Percentiles rank a stretch among this genome's conserved stretches.
These are phyloP conservation scores for Sphaerophoria rueppellii DNA, from an alignment of 2,888 invertebrate genomes.

Conservation along the genomic window DNA sequence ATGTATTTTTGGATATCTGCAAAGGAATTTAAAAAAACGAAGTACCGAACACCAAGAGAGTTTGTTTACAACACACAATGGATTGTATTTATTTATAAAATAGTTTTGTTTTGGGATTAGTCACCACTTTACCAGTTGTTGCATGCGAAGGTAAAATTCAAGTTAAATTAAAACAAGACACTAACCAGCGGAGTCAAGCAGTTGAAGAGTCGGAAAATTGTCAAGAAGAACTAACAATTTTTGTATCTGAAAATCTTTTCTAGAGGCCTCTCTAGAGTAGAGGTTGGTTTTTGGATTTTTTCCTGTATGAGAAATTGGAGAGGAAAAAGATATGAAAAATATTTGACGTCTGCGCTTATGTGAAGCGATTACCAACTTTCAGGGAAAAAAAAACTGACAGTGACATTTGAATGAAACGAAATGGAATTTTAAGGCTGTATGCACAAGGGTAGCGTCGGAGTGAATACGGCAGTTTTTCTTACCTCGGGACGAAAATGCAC, in stretches of 20 bases:
- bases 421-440: no score
- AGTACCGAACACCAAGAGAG: background rate
- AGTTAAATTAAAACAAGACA: conserved; percentile 59
- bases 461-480: no score
- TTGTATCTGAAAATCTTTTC: conserved; percentile 42
- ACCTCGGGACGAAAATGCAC: no score
- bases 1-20: background rate
- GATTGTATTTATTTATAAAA: conserved; percentile 24
- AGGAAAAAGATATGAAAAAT: conserved; percentile 23
- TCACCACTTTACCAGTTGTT: background rate
- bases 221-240: conserved; percentile 49
- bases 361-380: background rate
- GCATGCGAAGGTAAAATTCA: conserved; percentile 74
- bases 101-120: conserved; percentile 16
- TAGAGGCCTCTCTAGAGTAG: conserved; percentile 8
- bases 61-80: conserved; percentile 28
- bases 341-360: conserved; percentile 64
- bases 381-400: background rate
- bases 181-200: conserved; percentile 68
- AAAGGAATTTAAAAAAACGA: conserved; percentile 6
- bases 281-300: background rate
- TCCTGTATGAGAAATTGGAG: conserved; percentile 2
- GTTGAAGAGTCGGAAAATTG: conserved; percentile 48
- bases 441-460: no score
- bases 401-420: background rate